These are phyloP conservation scores for Bostrychus sinensis DNA, from an alignment of 2,113 vertebrate species.

Conservation along the genomic window DNA sequence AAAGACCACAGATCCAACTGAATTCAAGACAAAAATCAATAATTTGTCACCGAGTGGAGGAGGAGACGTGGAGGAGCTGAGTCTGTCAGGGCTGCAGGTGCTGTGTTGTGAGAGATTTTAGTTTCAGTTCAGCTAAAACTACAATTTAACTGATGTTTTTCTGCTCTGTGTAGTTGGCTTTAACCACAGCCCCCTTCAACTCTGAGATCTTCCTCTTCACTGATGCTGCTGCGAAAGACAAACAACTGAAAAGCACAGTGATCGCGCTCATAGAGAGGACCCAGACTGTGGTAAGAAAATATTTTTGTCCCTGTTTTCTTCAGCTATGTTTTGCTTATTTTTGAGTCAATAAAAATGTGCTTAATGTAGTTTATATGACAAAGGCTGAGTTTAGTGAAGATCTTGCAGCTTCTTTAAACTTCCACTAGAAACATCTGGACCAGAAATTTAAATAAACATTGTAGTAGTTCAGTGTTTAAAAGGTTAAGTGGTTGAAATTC, in stretches of 20 bases:
- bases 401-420: no score
- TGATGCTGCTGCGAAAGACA: constrained; percentile 66
- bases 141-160: not conserved
- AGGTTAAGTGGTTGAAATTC: no score
- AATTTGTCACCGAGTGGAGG: constrained; percentile 37
- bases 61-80: constrained; percentile 48
- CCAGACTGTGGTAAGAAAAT: constrained; percentile 56
- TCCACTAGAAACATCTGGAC: no score
- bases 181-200: constrained; percentile 44
- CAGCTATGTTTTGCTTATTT: not conserved
- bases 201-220: constrained; percentile 78
- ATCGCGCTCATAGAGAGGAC: constrained; percentile 63
- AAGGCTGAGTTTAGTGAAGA: no score
- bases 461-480: no score
- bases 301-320: no score
- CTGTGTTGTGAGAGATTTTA: no score
- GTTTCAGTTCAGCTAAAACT: not conserved
- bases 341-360: no score
- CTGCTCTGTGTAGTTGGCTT: constrained; percentile 54
- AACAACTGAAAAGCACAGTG: constrained; percentile 49
- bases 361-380: no score
- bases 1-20: constrained; percentile 41
- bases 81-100: constrained; percentile 69
- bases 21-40: constrained; percentile 32
- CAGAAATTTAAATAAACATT: no score